Evolutionary conservation across 1,140 invertebrate species (phyloP), one percentile per base, ranked within the genome.

Genomic region (Drusus annulatus): DNA sequence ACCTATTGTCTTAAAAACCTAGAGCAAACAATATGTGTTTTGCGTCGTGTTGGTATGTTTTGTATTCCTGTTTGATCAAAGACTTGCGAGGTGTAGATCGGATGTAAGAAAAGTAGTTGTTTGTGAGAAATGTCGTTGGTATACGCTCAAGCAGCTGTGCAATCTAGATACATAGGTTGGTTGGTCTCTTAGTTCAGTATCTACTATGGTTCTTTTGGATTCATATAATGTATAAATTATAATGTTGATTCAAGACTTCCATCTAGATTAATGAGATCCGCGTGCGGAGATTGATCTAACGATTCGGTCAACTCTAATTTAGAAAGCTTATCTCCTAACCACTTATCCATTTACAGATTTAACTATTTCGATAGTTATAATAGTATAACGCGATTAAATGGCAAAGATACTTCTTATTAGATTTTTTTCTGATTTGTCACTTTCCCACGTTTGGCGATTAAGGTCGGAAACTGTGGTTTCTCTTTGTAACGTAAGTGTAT

Each of bases 181-280:
- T 60, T 21, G 23, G 23, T 23, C 13, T 45, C 36, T 45, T 45
- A 45, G 36, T 45, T 13, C 56, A 56, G 54, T 15, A 23, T 23
- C 56, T 2, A 60, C 19, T 19, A 6, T 23, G 19, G 7, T 45
- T 45, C 36, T 13, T 45, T 13, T 45, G 13, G 36, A 45, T 8
- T 45, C 2, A 0, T 45, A 45, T 0, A 36, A 36, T 36, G 31
- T 36, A 36, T 36, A 45, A 10, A 45, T 45, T 45, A 45, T 45
- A 1, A 45, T 45, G 36, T 45, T 45, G 36, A 45, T 45, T 45
- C 36, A 45, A 45, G 36, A 45, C 36, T 13, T 45, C 36, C 10
- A 71, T 51, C 31, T 71, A 45, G 68, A 71, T 71, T 71, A 71
- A 71, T 71, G 68, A 71, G 10, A 1, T 45, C 36, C 13, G 36